Base-by-base conservation (phyloP, 2,888 invertebrate species). In the Endomychus coccineus region DNA sequence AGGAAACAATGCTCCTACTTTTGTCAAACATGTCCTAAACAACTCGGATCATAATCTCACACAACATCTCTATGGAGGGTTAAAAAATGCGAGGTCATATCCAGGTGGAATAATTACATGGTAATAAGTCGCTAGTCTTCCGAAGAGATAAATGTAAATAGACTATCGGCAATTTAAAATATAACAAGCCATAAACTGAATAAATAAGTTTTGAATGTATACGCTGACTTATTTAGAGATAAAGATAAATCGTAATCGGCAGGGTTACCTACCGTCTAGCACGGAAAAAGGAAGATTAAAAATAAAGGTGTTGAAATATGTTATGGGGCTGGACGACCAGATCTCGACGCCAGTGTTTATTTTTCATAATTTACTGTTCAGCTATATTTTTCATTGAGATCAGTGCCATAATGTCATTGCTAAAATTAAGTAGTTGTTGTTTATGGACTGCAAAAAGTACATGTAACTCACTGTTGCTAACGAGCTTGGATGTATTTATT, bases 371-470 rank as follows among this genome's bases (percentile, higher is more conserved):
- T 58, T 58, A 55, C 48, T 39, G 41, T 27, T 25, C 30, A 43
- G 40, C 40, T 40, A 46, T 43, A 50, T 52, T 54, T 56, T 52
- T 54, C 50, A 49, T 47, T 42, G 40, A 49, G 53, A 58, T 55
- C 54, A 53, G 54, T 55, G 56, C 56, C 55, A 54, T 53, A 56
- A 56, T 55, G 59, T 59, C 59, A 56, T 49, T 51, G 55, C 48
- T 34, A n/a, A 56, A 60, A 60, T 59, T 59, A 59, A 59, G 57
- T 56, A 55, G 55, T 53, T 47, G 54, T 58, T 58, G 56, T 59
- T 60, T 59, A 58, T 52, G 53, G 52, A 42, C 45, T 49, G 47
- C 48, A 50, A 54, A 57, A 52, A 50, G 42, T 42, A 17, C 29
- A 41, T 40, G 50, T 54, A 51, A 53, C 46, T 54, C 52, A 54